Conservation (phyloP, 2,113 vertebrate species). For the Geococcyx californianus region DNA sequence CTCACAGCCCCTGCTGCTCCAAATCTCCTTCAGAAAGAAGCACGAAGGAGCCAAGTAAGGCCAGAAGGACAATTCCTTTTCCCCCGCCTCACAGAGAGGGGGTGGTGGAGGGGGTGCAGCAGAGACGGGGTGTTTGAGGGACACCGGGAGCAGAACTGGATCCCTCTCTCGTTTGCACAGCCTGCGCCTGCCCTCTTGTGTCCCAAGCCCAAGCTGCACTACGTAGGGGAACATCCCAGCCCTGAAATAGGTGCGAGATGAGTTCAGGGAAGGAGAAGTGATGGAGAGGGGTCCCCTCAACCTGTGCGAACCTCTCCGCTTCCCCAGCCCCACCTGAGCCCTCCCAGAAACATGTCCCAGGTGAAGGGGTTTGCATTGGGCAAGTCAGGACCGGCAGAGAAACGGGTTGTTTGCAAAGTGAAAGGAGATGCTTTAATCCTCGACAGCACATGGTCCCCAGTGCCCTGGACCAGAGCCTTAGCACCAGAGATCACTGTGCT, state of each 20-base stretch:
- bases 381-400: background rate
- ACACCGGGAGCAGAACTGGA: background rate
- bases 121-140: background rate
- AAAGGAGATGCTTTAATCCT: background rate
- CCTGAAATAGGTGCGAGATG: rapidly evolving
- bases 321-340: background rate
- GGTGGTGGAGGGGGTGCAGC: background rate
- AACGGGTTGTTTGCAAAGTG: background rate
- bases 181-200: constrained; percentile 59
- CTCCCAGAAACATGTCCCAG: background rate
- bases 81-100: rapidly evolving
- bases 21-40: background rate
- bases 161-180: background rate
- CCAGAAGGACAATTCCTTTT: background rate
- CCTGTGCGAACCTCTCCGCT: background rate
- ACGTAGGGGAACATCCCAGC: background rate
- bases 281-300: background rate
- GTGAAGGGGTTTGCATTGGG: background rate
- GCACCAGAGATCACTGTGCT: rapidly evolving
- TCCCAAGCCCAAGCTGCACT: background rate
- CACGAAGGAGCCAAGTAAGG: background rate
- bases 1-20: background rate
- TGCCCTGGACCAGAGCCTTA: background rate
- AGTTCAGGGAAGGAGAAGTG: rapidly evolving
- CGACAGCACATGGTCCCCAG: rapidly evolving